These are phyloP conservation scores for Laspeyria flexula DNA, from an alignment of 2,888 invertebrate genomes.

Conservation along the genomic window DNA sequence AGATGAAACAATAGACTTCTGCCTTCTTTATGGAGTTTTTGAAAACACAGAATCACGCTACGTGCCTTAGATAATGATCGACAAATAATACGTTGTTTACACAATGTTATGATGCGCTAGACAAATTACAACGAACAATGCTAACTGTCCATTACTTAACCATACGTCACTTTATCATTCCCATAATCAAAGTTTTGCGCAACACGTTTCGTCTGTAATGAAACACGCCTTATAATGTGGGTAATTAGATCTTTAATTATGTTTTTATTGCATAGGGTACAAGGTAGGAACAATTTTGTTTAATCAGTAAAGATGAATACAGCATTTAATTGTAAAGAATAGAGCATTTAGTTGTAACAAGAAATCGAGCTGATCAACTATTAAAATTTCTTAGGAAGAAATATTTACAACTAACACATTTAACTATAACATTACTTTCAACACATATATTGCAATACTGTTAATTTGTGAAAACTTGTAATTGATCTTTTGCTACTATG, in stretches of 20 bases:
- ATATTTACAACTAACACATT: too few relatives aligned
- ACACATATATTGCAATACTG: too few relatives aligned
- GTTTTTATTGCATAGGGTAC: neutral
- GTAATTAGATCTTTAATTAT: neutral
- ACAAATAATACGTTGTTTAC: constrained; percentile 34
- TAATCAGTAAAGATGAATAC: too few relatives aligned
- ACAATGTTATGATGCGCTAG: constrained; percentile 15
- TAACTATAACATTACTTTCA: too few relatives aligned
- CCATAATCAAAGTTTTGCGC: constrained; percentile 12
- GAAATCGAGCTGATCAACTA: too few relatives aligned
- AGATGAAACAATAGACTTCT: constrained; percentile 17
- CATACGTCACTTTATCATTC: constrained; percentile 17
- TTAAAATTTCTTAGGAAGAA: too few relatives aligned
- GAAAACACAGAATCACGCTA: constrained; percentile 29
- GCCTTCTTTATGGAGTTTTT: constrained; percentile 37
- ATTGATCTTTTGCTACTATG: too few relatives aligned
- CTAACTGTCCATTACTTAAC: constrained; percentile 1
- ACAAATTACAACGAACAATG: constrained; percentile 17
- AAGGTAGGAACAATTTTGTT: too few relatives aligned
- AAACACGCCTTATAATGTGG: neutral
- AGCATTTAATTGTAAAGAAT: too few relatives aligned
- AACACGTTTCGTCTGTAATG: neutral
- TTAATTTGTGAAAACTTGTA: too few relatives aligned
- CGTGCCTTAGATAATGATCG: constrained; percentile 33
- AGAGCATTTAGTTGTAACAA: too few relatives aligned